Conservation (phyloP, 1,140 invertebrate species). For the Drosophila ironensis region DNA sequence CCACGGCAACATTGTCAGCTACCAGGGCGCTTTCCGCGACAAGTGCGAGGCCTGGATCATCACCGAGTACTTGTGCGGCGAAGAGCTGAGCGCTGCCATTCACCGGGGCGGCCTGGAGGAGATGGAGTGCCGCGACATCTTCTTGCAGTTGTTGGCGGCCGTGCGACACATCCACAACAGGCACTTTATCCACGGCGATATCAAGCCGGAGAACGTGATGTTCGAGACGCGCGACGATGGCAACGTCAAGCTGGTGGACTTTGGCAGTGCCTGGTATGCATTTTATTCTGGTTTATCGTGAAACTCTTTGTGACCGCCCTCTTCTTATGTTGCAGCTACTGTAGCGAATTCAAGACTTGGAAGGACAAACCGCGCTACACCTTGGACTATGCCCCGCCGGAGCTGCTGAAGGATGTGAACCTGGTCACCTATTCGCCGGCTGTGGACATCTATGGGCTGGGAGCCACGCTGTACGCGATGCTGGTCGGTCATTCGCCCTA, state of each 20-base stretch:
- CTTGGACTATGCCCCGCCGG: conserved; percentile 94
- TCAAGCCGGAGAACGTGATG: conserved; percentile 94
- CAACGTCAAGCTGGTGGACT: conserved; percentile 92
- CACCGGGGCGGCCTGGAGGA: conserved; percentile 87
- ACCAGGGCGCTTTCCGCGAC: conserved; percentile 91
- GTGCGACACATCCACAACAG: conserved; percentile 90
- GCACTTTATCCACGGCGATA: conserved; percentile 92
- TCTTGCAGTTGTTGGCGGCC: conserved; percentile 90
- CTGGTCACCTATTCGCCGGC: conserved; percentile 89
- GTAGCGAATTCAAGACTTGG: conserved; percentile 83
- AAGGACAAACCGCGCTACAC: conserved; percentile 94
- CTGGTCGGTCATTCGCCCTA: conserved; percentile 91
- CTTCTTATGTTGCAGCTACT: conserved; percentile 83
- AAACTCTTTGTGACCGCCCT: too few species aligned
- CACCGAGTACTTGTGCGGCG: conserved; percentile 92
- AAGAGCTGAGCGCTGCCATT: conserved; percentile 91
- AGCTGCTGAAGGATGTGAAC: conserved; percentile 86
- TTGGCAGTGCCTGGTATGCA: conserved; percentile 90
- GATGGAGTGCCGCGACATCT: conserved; percentile 86
- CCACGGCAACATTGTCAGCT: conserved; percentile 94
- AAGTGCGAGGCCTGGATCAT: conserved; percentile 91
- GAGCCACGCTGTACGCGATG: conserved; percentile 94
- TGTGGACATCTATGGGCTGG: conserved; percentile 95
- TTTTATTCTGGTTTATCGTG: too few species aligned
- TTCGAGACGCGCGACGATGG: conserved; percentile 85